These are phyloP conservation scores for Eulemur mongoz DNA, from an alignment of 2,797 vertebrate genomes.

Conservation along the genomic window DNA sequence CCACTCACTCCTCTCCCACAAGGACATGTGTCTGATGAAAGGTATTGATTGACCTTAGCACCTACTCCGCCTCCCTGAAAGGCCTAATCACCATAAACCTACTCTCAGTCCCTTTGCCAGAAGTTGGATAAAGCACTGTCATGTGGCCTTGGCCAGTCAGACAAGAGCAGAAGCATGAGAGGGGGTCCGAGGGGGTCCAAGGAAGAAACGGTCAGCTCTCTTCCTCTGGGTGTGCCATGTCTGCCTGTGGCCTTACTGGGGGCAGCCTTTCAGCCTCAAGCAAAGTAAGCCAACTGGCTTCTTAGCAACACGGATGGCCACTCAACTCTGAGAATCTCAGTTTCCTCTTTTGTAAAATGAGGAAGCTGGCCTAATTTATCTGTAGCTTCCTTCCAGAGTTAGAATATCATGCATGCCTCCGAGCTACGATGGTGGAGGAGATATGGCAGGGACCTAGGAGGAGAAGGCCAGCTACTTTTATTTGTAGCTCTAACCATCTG, in stretches of 20 bases:
- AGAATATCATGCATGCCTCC: slow-evolving; percentile 8
- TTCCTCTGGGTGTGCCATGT: background rate
- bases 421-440: background rate
- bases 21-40: background rate
- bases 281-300: slow-evolving; percentile 18
- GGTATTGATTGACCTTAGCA: background rate
- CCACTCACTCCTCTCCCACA: background rate
- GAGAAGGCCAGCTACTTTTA: background rate
- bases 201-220: background rate
- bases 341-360: slow-evolving; percentile 65
- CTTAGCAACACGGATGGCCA: background rate
- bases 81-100: background rate
- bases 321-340: slow-evolving; percentile 15
- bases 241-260: background rate
- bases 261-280: background rate
- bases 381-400: slow-evolving; percentile 47
- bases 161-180: background rate
- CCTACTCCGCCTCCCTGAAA: background rate
- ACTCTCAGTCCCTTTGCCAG: background rate
- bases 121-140: background rate
- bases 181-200: background rate
- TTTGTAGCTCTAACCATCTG: background rate
- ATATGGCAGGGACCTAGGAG: background rate
- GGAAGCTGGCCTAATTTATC: slow-evolving; percentile 51
- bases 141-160: background rate